A percentile compares a stretch with the other conserved stretches of the same genome.
These are phyloP conservation scores for Suricata suricatta DNA, from an alignment of 2,113 vertebrate genomes.

Conservation along the genomic window DNA sequence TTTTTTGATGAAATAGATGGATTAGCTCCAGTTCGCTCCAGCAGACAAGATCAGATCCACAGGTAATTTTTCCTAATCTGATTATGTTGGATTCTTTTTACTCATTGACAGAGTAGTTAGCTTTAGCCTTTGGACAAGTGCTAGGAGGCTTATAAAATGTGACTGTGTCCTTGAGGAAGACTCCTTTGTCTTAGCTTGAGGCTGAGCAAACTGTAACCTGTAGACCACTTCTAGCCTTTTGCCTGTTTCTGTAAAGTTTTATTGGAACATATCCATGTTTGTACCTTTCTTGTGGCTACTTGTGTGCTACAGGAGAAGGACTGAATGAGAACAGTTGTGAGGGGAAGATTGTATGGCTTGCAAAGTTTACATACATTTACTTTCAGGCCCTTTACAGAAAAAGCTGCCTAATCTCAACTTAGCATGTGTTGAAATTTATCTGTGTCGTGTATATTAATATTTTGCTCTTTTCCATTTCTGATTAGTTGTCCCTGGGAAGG, in stretches of 20 bases:
- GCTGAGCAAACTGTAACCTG: not conserved
- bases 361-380: not conserved
- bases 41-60: slow-evolving; percentile 99
- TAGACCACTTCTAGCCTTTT: not conserved
- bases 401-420: not conserved
- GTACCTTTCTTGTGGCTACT: not conserved
- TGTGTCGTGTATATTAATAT: not conserved
- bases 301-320: not conserved
- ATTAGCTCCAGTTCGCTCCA: slow-evolving; percentile 98
- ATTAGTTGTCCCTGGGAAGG: not conserved
- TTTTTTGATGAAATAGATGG: slow-evolving; percentile 99
- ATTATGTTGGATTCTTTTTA: slow-evolving; percentile 35
- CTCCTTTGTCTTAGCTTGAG: slow-evolving; percentile 1
- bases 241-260: not conserved
- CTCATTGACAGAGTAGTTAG: not conserved
- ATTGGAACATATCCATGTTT: not conserved
- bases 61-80: slow-evolving; percentile 87
- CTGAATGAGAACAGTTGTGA: not conserved
- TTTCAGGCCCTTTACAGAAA: not conserved
- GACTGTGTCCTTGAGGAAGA: not conserved
- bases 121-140: slow-evolving; percentile 6
- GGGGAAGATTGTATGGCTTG: not conserved
- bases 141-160: slow-evolving; percentile 3
- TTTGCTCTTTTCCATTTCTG: slow-evolving; percentile 8
- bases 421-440: slow-evolving; percentile 17